Evolutionary conservation across 2,797 vertebrate genomes (phyloP).

Genomic region (Trachurus trachurus): DNA sequence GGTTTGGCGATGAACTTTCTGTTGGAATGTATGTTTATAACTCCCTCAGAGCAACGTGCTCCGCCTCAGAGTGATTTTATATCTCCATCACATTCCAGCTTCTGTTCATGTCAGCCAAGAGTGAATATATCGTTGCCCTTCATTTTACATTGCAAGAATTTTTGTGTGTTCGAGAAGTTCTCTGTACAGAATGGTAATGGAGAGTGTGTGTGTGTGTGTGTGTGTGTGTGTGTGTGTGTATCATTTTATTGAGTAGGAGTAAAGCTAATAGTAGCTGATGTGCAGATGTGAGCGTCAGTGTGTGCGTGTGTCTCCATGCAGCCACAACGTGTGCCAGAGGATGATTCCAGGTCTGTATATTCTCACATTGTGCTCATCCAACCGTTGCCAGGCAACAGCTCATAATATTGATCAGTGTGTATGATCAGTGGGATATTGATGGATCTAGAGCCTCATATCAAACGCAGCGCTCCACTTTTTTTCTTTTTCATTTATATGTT

Average conservation of each 20-base stretch:
- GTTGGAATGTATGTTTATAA: conserved; percentile 17
- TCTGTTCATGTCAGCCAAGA: conserved; percentile 15
- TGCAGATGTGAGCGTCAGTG: conserved; percentile 13
- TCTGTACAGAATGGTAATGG: not conserved
- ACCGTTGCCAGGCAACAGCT: conserved; percentile 66
- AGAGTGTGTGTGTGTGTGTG: no score
- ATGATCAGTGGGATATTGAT: conserved; percentile 65
- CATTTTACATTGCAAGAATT: not conserved
- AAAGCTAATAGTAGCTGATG: not conserved
- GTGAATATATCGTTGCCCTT: not conserved
- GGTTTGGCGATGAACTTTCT: not conserved
- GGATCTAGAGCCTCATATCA: conserved; percentile 35
- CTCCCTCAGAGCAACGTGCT: conserved; percentile 3
- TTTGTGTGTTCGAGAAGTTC: not conserved
- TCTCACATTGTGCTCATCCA: conserved; percentile 37
- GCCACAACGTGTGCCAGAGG: conserved; percentile 29
- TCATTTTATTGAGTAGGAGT: not conserved
- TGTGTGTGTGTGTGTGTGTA: no score
- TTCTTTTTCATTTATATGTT: conserved; percentile 30
- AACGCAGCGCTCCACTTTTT: conserved; percentile 29
- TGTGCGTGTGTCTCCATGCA: conserved; percentile 13
- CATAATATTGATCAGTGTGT: conserved; percentile 73
- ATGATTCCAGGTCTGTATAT: conserved; percentile 59
- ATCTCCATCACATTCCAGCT: conserved; percentile 12
- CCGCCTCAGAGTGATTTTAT: not conserved